These are phyloP conservation scores for Adelges cooleyi DNA, from an alignment of 1,140 invertebrate species.

Conservation along the genomic window DNA sequence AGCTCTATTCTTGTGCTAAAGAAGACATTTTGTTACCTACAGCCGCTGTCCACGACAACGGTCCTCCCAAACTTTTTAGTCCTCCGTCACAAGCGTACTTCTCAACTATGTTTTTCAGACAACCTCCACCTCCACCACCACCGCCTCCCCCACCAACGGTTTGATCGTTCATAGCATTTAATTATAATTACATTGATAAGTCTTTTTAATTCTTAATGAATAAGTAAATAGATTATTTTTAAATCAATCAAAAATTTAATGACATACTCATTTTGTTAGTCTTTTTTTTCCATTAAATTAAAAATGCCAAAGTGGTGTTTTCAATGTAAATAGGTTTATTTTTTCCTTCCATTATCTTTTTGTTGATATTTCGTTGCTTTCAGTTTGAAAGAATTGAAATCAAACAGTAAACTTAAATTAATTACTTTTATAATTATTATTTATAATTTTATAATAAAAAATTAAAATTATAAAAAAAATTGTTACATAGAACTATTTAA, in stretches of 20 bases:
- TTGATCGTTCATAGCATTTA: not conserved
- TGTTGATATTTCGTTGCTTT: slow-evolving; percentile 21
- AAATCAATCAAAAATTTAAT: slow-evolving; percentile 18
- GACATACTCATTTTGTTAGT: not conserved
- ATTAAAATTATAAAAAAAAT: slow-evolving; percentile 12
- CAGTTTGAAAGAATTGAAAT: slow-evolving; percentile 5
- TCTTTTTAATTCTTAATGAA: not conserved
- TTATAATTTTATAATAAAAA: slow-evolving; percentile 27
- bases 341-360: slow-evolving; percentile 27
- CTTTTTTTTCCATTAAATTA: not conserved
- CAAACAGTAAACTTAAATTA: slow-evolving; percentile 22
- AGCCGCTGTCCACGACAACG: slow-evolving; percentile 2
- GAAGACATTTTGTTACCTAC: slow-evolving; percentile 16
- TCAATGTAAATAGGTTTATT: slow-evolving; percentile 22
- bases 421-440: slow-evolving; percentile 26
- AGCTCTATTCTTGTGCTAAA: slow-evolving; percentile 2
- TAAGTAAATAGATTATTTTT: slow-evolving; percentile 11
- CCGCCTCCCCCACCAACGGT: slow-evolving; percentile 5
- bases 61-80: slow-evolving; percentile 12
- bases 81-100: slow-evolving; percentile 10
- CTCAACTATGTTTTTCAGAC: slow-evolving; percentile 21
- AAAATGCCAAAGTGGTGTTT: slow-evolving; percentile 8
- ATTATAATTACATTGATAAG: not conserved
- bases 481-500: slow-evolving; percentile 19
- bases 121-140: slow-evolving; percentile 7